phyloP scores from a whole-genome alignment of 2,797 vertebrate genomes.

The Trachurus trachurus region DNA sequence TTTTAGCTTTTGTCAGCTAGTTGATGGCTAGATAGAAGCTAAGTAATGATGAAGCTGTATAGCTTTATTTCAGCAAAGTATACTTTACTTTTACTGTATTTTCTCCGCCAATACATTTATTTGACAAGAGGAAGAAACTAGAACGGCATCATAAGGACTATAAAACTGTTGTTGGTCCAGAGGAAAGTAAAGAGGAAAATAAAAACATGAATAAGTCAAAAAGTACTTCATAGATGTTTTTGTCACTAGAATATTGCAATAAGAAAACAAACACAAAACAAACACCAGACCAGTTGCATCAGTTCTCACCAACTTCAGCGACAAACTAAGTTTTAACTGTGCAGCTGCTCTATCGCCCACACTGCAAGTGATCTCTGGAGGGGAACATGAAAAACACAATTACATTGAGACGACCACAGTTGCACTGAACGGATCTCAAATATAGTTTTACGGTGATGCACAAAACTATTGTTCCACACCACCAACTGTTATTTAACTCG shows the following conservation, averaged over 20 bases:
- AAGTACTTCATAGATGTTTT: not conserved
- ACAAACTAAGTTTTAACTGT: not conserved
- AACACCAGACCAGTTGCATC: not conserved
- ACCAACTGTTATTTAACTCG: constrained; percentile 17
- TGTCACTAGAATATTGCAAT: not conserved
- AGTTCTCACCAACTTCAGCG: not conserved
- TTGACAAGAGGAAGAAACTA: not conserved
- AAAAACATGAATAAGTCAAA: too few species aligned
- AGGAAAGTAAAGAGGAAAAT: too few species aligned
- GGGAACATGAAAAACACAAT: constrained; percentile 12
- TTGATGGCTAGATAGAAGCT: too few species aligned
- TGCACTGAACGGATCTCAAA: constrained; percentile 5
- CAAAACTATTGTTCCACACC: constrained; percentile 7
- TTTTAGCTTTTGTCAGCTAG: too few species aligned
- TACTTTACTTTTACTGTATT: too few species aligned
- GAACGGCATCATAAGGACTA: not conserved
- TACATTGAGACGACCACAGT: not conserved
- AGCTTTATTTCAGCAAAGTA: too few species aligned
- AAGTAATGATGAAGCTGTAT: too few species aligned
- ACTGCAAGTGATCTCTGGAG: not conserved
- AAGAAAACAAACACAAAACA: not conserved
- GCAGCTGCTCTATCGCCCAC: not conserved
- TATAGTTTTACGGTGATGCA: not conserved
- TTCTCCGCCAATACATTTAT: too few species aligned
- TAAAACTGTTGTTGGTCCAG: too few species aligned